Percentiles rank a stretch among this genome's conserved stretches.
Conservation (phyloP, 2,113 vertebrate species). For the Lynx canadensis region DNA sequence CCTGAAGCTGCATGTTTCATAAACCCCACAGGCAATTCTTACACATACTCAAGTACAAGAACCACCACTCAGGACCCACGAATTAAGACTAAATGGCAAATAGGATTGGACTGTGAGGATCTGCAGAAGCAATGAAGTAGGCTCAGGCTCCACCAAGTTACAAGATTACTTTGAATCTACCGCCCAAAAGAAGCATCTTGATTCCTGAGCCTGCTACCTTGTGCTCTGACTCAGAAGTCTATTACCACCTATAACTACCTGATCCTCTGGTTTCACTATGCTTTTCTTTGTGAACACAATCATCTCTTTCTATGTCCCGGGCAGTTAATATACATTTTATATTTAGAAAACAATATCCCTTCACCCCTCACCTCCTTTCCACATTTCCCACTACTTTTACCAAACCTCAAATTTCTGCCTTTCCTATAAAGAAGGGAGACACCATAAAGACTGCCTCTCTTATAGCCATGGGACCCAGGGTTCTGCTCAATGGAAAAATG, state of each 20-base stretch:
- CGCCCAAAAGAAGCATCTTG: background rate
- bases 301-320: background rate
- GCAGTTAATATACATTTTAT: background rate
- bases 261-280: background rate
- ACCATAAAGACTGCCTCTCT: background rate
- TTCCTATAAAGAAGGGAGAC: background rate
- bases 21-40: background rate
- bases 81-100: background rate
- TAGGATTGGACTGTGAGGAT: background rate
- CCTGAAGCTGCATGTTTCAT: background rate
- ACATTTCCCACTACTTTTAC: background rate
- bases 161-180: background rate
- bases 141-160: background rate
- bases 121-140: background rate
- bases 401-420: background rate
- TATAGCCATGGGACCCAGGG: background rate
- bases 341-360: background rate
- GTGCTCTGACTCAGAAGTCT: background rate
- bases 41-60: background rate
- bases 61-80: too few relatives aligned
- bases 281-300: background rate
- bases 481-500: background rate
- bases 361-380: background rate
- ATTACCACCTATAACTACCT: background rate
- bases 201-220: background rate